phyloP scores from a whole-genome alignment of 2,797 vertebrate species.

The Adelosebastes latens region DNA sequence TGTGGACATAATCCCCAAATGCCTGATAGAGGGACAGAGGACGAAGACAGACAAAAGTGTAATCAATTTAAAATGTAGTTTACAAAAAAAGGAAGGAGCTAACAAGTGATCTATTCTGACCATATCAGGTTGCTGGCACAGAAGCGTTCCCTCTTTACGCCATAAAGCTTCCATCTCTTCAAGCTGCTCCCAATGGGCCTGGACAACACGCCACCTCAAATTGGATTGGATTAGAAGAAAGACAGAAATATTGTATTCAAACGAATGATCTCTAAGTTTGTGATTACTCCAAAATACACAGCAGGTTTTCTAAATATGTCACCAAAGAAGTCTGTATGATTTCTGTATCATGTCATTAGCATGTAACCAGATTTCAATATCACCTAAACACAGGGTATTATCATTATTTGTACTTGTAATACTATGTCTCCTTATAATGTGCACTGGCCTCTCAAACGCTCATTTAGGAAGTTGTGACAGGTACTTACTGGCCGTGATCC shows the following conservation, averaged over 20 bases:
- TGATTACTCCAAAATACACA: not conserved
- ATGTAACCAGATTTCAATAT: not conserved
- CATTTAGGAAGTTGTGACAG: not conserved
- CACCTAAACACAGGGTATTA: not conserved
- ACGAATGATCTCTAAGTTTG: not conserved
- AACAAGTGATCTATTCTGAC: conserved; percentile 74
- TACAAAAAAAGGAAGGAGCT: not conserved
- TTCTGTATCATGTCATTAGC: not conserved
- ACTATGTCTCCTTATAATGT: not conserved
- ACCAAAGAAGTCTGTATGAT: not conserved
- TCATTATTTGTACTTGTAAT: not conserved
- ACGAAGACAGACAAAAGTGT: not conserved
- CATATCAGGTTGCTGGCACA: conserved; percentile 80
- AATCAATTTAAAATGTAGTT: not conserved
- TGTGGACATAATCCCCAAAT: conserved; percentile 85
- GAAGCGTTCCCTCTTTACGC: conserved; percentile 83
- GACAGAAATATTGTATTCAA: not conserved
- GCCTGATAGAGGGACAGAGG: conserved; percentile 73
- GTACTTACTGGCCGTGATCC: conserved; percentile 64
- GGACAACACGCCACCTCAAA: conserved; percentile 82
- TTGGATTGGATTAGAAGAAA: not conserved
- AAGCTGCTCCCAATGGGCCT: conserved; percentile 85
- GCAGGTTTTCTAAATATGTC: not conserved
- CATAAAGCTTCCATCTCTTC: conserved; percentile 86
- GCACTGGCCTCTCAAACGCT: not conserved